These are phyloP conservation scores for Aphelenchoides avenae DNA, from an alignment of 1,140 invertebrate genomes.

Conservation along the genomic window DNA sequence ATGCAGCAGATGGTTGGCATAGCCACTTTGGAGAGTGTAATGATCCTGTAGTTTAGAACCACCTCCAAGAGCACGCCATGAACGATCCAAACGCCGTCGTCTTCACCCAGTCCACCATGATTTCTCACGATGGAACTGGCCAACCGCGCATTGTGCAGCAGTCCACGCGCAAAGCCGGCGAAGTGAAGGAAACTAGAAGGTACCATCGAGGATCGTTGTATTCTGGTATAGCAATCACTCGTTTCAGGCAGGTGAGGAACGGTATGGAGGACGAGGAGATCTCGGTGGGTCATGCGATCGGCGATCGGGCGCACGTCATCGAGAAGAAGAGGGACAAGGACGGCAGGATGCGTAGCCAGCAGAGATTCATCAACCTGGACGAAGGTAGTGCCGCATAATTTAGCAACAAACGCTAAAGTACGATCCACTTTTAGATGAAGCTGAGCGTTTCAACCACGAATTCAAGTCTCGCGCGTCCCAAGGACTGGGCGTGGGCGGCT, in stretches of 20 bases:
- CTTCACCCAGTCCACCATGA: constrained; percentile 50
- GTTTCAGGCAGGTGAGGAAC: constrained; percentile 9
- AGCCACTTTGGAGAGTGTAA: neutral
- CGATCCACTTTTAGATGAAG: constrained; percentile 45
- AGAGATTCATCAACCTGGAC: constrained; percentile 52
- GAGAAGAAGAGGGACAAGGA: constrained; percentile 57
- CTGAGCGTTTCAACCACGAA: constrained; percentile 49
- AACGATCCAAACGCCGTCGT: constrained; percentile 52
- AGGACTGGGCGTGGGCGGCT: constrained; percentile 26
- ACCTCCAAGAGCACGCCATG: constrained; percentile 32
- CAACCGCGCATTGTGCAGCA: constrained; percentile 42
- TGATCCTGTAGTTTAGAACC: constrained; percentile 8
- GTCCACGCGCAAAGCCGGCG: constrained; percentile 52
- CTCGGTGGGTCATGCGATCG: constrained; percentile 51
- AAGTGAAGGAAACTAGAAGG: constrained; percentile 52
- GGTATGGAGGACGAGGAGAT: constrained; percentile 43
- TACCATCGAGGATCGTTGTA: constrained; percentile 8
- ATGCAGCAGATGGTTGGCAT: constrained; percentile 39
- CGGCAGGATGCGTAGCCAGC: constrained; percentile 46
- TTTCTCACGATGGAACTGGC: constrained; percentile 48
- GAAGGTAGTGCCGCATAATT: constrained; percentile 30
- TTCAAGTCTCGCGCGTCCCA: constrained; percentile 40
- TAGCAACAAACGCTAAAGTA: neutral
- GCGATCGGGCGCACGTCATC: constrained; percentile 49
- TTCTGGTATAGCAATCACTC: neutral